phyloP scores from a whole-genome alignment of 2,888 invertebrate genomes.

The Lydus trimaculatus region DNA sequence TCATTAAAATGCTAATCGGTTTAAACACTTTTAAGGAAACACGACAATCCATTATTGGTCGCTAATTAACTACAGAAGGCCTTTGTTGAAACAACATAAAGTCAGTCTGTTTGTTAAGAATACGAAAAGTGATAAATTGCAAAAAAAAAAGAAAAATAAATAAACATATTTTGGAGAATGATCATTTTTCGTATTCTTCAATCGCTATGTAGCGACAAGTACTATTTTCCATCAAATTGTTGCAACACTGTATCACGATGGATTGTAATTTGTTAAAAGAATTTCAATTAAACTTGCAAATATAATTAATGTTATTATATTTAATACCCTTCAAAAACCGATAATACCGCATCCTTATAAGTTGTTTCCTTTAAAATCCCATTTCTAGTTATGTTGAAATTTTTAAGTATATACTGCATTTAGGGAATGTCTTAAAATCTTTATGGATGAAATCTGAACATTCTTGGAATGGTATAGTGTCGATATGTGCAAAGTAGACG shows the following conservation, averaged over 20 bases:
- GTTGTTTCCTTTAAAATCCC: neutral
- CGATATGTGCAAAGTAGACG: constrained; percentile 12
- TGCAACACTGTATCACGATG: constrained; percentile 60
- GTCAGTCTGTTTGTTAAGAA: constrained; percentile 27
- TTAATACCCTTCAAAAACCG: neutral
- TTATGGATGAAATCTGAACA: constrained; percentile 16
- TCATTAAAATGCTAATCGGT: constrained; percentile 45
- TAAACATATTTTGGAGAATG: neutral
- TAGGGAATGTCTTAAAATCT: constrained; percentile 20
- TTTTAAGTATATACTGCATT: neutral
- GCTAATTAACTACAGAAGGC: constrained; percentile 43
- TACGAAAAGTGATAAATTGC: constrained; percentile 33
- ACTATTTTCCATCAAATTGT: constrained; percentile 58
- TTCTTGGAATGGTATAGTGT: constrained; percentile 21
- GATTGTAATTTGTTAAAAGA: constrained; percentile 62
- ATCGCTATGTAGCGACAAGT: constrained; percentile 41
- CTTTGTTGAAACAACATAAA: constrained; percentile 34
- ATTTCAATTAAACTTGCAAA: constrained; percentile 53
- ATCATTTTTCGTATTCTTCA: constrained; percentile 37
- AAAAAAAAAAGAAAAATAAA: constrained; percentile 15
- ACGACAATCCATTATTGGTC: constrained; percentile 57
- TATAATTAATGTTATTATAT: constrained; percentile 10
- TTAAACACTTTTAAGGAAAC: constrained; percentile 45
- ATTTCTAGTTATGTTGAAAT: neutral
- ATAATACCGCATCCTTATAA: neutral